Percentiles rank a stretch among this genome's conserved stretches.
phyloP scores from a whole-genome alignment of 2,113 vertebrate species.

The Neofelis nebulosa region DNA sequence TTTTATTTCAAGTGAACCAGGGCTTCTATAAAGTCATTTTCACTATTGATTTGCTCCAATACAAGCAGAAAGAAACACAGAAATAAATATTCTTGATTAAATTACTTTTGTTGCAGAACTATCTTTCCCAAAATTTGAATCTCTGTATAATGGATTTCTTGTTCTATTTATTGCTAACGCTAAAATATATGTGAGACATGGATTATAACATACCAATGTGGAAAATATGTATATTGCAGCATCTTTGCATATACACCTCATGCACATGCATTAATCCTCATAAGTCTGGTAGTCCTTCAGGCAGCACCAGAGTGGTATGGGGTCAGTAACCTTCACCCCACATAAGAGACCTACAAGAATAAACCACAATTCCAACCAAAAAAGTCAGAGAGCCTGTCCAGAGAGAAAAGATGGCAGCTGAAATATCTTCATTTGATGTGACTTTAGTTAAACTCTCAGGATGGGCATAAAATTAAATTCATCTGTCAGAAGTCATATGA shows the following conservation, averaged over 20 bases:
- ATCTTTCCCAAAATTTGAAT: neutral
- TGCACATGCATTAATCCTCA: neutral
- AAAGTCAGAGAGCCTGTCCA: neutral
- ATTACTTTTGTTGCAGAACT: neutral
- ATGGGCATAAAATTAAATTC: neutral
- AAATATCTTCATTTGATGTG: neutral
- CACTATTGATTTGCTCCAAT: neutral
- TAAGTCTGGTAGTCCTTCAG: neutral
- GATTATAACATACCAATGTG: neutral
- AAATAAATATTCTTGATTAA: slow-evolving; percentile 41
- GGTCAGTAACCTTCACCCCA: neutral
- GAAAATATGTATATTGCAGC: neutral
- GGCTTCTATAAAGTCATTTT: slow-evolving; percentile 13
- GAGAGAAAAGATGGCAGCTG: neutral
- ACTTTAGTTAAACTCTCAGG: neutral
- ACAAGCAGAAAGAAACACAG: neutral
- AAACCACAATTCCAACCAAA: neutral
- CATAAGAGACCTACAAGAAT: neutral
- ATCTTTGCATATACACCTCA: neutral
- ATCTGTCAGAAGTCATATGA: neutral
- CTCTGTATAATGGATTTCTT: slow-evolving; percentile 22
- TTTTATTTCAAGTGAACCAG: slow-evolving; percentile 59
- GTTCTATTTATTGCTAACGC: neutral
- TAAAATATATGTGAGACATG: neutral
- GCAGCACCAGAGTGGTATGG: neutral